Evolutionary conservation across 64 coral and sea anemone genomes (phyloP).

Genomic region (Pocillopora damicornis): DNA sequence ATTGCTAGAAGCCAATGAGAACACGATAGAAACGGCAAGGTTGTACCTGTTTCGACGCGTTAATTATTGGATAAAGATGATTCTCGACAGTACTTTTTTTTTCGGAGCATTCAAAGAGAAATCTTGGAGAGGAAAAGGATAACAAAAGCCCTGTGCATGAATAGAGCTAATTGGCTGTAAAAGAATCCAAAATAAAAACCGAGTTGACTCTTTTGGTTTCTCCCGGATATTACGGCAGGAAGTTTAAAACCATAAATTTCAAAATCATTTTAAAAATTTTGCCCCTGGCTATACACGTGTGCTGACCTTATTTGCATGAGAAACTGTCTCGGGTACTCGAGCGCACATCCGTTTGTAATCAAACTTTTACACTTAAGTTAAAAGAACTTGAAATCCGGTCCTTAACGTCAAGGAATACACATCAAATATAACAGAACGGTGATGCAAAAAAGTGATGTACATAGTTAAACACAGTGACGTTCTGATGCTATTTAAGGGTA

Average conservation of each 20-base stretch:
- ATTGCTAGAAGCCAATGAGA: not conserved
- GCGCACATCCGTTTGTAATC: constrained; percentile 51
- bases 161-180: not conserved
- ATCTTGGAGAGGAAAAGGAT: not conserved
- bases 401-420: constrained; percentile 6
- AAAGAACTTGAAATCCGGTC: constrained; percentile 38
- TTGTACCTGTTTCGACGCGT: not conserved
- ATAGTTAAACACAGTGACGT: constrained; percentile 22
- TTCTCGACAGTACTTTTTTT: not conserved
- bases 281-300: constrained; percentile 29
- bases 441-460: constrained; percentile 9
- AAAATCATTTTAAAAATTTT: not conserved
- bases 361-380: constrained; percentile 41
- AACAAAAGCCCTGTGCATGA: not conserved
- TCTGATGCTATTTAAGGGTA: constrained; percentile 1
- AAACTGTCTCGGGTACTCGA: constrained; percentile 9
- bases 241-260: constrained; percentile 18
- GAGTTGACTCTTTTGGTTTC: not conserved
- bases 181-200: not conserved
- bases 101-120: not conserved
- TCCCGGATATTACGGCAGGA: not conserved
- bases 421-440: constrained; percentile 24
- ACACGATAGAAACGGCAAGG: not conserved
- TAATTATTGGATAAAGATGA: not conserved
- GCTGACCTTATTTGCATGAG: constrained; percentile 7